Evolutionary conservation across 2,797 vertebrate genomes (phyloP).

Genomic region (Rhinogobio ventralis): DNA sequence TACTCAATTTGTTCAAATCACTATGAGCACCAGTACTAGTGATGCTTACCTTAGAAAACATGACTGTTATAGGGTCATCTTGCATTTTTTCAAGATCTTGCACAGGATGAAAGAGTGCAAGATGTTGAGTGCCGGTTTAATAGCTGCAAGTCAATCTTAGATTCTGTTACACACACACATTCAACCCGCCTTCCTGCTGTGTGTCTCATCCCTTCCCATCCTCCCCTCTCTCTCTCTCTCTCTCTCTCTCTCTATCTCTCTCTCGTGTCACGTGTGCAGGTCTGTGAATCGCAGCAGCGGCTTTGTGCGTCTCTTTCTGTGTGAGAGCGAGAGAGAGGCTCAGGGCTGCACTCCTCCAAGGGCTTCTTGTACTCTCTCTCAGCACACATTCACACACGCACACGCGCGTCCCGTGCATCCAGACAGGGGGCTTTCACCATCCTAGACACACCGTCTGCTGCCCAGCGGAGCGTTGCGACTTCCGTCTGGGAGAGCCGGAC

Average conservation of each 20-base stretch:
- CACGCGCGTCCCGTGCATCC: constrained; percentile 57
- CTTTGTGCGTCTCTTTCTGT: constrained; percentile 64
- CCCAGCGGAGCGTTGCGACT: constrained; percentile 5
- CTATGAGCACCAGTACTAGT: neutral
- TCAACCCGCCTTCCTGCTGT: constrained; percentile 17
- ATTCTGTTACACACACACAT: constrained; percentile 20
- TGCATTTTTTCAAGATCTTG: too few relatives aligned
- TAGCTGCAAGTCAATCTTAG: constrained; percentile 43
- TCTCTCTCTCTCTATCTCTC: constrained; percentile 38
- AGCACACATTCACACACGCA: constrained; percentile 22
- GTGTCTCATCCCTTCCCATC: constrained; percentile 18
- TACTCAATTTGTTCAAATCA: neutral
- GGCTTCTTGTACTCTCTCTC: constrained; percentile 48
- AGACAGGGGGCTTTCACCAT: constrained; percentile 60
- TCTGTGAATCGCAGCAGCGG: constrained; percentile 63
- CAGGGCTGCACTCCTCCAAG: constrained; percentile 51
- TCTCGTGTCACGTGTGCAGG: constrained; percentile 64
- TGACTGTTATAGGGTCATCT: neutral
- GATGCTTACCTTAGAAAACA: neutral
- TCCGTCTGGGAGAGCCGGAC: constrained; percentile 39
- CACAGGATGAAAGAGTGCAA: neutral
- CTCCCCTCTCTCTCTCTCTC: constrained; percentile 46
- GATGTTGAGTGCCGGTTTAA: constrained; percentile 6
- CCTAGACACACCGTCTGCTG: constrained; percentile 56
- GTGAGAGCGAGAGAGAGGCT: constrained; percentile 58